Conservation (phyloP, 2,797 vertebrate genomes). For the Aythya fuligula region DNA sequence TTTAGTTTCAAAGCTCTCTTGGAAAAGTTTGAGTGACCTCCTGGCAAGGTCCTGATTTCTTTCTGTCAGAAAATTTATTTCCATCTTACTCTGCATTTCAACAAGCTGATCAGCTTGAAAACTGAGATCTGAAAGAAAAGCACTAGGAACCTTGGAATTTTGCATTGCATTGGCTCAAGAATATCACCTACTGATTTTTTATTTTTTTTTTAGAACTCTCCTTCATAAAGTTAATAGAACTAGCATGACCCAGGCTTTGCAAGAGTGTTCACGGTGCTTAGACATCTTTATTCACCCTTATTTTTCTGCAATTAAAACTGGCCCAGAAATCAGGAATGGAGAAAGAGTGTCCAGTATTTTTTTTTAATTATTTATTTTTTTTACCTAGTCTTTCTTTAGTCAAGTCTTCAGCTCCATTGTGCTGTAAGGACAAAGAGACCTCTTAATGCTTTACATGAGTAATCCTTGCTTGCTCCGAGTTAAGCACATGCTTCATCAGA, state of each 20-base stretch:
- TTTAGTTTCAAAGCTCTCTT: neutral
- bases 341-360: neutral
- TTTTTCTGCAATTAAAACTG: neutral
- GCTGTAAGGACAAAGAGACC: neutral
- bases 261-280: neutral
- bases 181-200: neutral
- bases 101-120: neutral
- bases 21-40: neutral
- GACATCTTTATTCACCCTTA: neutral
- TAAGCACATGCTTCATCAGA: neutral
- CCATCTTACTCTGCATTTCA: neutral
- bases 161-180: neutral
- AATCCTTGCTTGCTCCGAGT: neutral
- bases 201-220: neutral
- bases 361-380: neutral
- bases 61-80: constrained; percentile 1
- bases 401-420: neutral
- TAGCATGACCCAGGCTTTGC: neutral
- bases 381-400: neutral
- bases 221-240: neutral
- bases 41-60: neutral
- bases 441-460: neutral
- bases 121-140: neutral
- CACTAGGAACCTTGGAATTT: neutral
- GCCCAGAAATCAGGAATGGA: neutral